Base-by-base conservation (phyloP, 53 echinoderm and acorn worm species). In the Henricia sp. region DNA sequence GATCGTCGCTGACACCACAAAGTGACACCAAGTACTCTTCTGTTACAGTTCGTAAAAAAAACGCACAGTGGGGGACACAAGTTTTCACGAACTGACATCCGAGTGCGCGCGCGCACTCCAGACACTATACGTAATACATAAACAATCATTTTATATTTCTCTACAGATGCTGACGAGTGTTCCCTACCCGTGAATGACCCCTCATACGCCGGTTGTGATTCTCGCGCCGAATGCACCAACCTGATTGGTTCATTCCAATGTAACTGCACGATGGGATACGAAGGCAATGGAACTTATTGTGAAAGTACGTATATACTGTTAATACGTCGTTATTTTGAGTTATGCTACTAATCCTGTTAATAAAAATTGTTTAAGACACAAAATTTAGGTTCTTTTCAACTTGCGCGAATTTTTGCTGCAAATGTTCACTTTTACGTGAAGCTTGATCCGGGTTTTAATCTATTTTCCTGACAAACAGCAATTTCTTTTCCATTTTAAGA, bases 151-250 rank as follows among this genome's bases (percentile, higher is more conserved):
- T 25, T 10, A 50, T 9, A 70, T 70, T 55, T 53, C 30, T 30
- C 40, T 52, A 6, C 51, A 95, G 95, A 95, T 77, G 87, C 92
- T 32, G 62, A 95, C 37, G 95, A 95, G 52, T 95, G 95, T 48
- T 21, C 52, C 0, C 64, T 24, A 1, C 44, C 50, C 16, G 29
- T 5, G 0, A 12, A 70, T 26, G 41, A 78, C 30, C 1, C 50
- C 14, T 50, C 19, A 32, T 51, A 72, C 13, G 56, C 78, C 51
- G 20, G 67, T 60, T 95, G 95, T 43, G 66, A 78, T 59, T 9
- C 52, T 3, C 73, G 82, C 10, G 95, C 91, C 1, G 33, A 43
- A 0, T 95, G 95, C 67, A 80, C 60, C 80, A 89, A 95, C 59
- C 72, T 82, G 0, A 29, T 23, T 1, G 95, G 95, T 1, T 89